Evolutionary conservation across 2,888 invertebrate genomes (phyloP).

Genomic region (Nemapogon koenigi): DNA sequence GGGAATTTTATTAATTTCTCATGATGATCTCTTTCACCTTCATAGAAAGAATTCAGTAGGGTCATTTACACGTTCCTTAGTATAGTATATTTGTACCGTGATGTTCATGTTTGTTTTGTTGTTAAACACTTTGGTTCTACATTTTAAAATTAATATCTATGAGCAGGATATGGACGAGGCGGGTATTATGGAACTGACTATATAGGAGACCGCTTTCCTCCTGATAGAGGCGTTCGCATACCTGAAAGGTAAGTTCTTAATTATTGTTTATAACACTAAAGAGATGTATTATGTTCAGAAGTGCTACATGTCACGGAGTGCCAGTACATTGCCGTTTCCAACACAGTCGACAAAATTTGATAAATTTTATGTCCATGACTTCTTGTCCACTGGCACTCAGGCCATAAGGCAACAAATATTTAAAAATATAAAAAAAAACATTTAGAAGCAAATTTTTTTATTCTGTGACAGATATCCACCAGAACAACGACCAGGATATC

Average conservation of each 20-base stretch:
- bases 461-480: slow-evolving; percentile 34
- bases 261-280: too few species aligned
- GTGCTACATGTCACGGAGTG: too few species aligned
- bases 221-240: slow-evolving; percentile 56
- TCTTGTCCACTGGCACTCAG: background rate
- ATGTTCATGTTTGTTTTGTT: too few species aligned
- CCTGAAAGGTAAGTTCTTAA: slow-evolving; percentile 54
- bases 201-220: slow-evolving; percentile 44
- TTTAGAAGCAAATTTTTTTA: background rate
- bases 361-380: background rate
- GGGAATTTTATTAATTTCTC: too few species aligned
- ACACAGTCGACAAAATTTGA: background rate
- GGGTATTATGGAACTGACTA: slow-evolving; percentile 42
- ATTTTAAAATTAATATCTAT: too few species aligned
- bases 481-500: slow-evolving; percentile 47
- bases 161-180: slow-evolving; percentile 48
- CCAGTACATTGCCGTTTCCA: background rate
- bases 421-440: background rate
- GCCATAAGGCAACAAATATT: too few species aligned
- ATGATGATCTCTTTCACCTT: too few species aligned
- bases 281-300: too few species aligned
- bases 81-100: too few species aligned
- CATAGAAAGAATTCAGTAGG: too few species aligned
- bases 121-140: too few species aligned
- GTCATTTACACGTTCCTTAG: too few species aligned